Percentiles rank a stretch among this genome's conserved stretches.
phyloP scores from a whole-genome alignment of 2,113 vertebrate species.

The Eulacestoma nigropectus region DNA sequence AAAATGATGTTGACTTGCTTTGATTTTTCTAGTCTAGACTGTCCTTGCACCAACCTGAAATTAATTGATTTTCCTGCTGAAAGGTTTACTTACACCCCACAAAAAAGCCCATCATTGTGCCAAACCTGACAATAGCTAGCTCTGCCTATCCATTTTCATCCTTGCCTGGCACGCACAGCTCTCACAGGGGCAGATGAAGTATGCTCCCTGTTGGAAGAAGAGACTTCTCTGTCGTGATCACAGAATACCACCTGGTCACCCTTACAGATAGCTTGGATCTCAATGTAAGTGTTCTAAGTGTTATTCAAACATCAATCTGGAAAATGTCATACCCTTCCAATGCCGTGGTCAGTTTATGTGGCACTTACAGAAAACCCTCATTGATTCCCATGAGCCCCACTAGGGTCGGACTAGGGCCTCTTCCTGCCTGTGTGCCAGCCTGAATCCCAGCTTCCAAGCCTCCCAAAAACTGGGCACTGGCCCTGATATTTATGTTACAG shows the following conservation, averaged over 20 bases:
- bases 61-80: background rate
- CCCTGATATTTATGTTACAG: background rate
- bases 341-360: background rate
- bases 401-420: background rate
- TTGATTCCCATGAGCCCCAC: background rate
- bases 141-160: background rate
- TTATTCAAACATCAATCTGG: background rate
- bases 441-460: background rate
- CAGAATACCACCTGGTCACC: background rate
- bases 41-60: background rate
- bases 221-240: background rate
- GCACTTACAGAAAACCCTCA: background rate
- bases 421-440: background rate
- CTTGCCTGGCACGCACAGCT: background rate
- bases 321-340: background rate
- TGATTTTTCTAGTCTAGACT: slow-evolving; percentile 34
- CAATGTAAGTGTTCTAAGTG: background rate
- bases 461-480: background rate
- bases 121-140: background rate
- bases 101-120: background rate
- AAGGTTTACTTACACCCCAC: background rate
- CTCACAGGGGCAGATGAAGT: background rate
- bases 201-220: background rate
- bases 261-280: background rate
- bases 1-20: slow-evolving; percentile 32